A percentile compares a stretch with the other conserved stretches of the same genome.
Conservation (phyloP, 2,113 vertebrate genomes). For the Chaetodon auriga region DNA sequence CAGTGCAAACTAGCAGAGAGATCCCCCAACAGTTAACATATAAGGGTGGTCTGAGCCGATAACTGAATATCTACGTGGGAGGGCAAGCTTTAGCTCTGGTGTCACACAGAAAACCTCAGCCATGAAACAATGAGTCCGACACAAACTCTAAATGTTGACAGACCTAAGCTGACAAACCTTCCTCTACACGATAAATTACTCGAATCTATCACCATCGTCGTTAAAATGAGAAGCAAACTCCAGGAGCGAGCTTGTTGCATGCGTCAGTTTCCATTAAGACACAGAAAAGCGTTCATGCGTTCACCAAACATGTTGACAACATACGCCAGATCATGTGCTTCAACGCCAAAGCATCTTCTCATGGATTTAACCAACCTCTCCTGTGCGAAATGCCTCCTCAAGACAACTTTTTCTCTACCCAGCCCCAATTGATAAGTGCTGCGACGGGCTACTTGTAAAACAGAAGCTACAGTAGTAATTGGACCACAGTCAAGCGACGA, state of each 20-base stretch:
- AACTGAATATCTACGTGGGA: slow-evolving; percentile 6
- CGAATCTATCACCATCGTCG: not conserved
- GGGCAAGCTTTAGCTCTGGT: not conserved
- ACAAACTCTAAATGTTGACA: not conserved
- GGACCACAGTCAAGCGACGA: slow-evolving; percentile 39
- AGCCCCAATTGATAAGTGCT: not conserved
- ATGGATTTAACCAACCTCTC: slow-evolving; percentile 1
- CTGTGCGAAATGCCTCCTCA: slow-evolving; percentile 8
- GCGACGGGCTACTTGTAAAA: slow-evolving; percentile 27
- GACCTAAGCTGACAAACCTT: not conserved
- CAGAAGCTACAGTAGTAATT: slow-evolving; percentile 37
- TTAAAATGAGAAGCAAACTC: not conserved
- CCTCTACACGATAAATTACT: not conserved
- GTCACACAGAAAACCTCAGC: not conserved
- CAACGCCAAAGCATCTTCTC: not conserved
- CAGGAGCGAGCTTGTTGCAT: slow-evolving; percentile 23
- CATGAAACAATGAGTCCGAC: slow-evolving; percentile 11
- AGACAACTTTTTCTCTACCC: slow-evolving; percentile 6
- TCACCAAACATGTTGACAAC: slow-evolving; percentile 22
- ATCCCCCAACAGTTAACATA: slow-evolving; percentile 33
- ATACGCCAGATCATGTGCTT: not conserved
- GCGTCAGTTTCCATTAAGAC: slow-evolving; percentile 38
- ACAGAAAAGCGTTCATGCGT: slow-evolving; percentile 22
- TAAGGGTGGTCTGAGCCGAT: slow-evolving; percentile 17
- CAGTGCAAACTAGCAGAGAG: slow-evolving; percentile 72